Base-by-base conservation (phyloP, 2,113 vertebrate species). In the Poeciliopsis retropinna region DNA sequence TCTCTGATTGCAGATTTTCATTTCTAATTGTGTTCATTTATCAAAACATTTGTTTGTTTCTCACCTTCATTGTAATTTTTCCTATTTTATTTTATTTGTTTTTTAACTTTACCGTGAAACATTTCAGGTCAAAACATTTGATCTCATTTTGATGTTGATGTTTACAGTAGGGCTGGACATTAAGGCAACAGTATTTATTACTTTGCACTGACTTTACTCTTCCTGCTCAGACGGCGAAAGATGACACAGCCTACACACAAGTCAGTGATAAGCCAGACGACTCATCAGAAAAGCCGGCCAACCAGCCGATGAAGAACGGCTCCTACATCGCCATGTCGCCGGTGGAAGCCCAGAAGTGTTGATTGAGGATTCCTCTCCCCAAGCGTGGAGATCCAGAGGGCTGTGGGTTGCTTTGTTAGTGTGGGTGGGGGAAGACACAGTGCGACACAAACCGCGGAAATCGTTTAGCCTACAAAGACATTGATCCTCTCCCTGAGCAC, bases 251-350 rank as follows among this genome's bases (percentile, higher is more conserved):
- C 12, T 95, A 95, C 84, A 94, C 94, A 28, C 94, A 92, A 81
- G 94, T 95, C 82, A 95, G 92, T 84, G 90, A 91, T 86, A 94
- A 95, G 79, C 85, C 92, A 0, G 94, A 95, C 7, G 93, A 95
- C 66, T 87, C 90, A 0, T 81, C 92, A 12, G 92, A 93, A 65
- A 85, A 87, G 6, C 79, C 87, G n/a, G 76, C 76, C 77, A 91
- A 0, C 76, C 94, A 95, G 83, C 92, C 92, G 0, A 57, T 70
- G 51, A 92, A 82, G 72, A 95, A 95, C 7, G 94, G 94, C 74
- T 94, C 94, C 27, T 95, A 95, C 83, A 95, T 95, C 11, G 93
- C 94, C 88, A 95, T 95, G 94, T 95, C 94, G 54, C 94, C 94
- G 67, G 94, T 95, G 81, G 94, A 95, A 84, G 90, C 94, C 5